Conservation (phyloP, 2,888 invertebrate genomes). For the Yponomeuta cagnagella region DNA sequence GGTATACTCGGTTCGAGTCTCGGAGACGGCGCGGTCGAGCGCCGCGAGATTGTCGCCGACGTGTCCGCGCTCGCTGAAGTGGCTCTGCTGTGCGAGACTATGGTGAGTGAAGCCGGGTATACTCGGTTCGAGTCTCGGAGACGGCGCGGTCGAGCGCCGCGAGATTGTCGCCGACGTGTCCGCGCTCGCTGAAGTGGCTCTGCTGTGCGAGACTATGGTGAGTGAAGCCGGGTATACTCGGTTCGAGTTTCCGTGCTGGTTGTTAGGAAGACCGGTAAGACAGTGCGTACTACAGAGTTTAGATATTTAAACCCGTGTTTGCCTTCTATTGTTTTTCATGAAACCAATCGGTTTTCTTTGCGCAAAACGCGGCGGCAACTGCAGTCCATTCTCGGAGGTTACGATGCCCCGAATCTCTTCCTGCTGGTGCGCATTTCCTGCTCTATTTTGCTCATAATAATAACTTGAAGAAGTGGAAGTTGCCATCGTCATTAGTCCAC, state of each 20-base stretch:
- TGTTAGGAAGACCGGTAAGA: too few species aligned
- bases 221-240: slow-evolving; percentile 25
- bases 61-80: slow-evolving; percentile 87
- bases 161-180: slow-evolving; percentile 92
- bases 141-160: slow-evolving; percentile 87
- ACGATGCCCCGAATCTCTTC: too few species aligned
- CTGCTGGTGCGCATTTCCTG: too few species aligned
- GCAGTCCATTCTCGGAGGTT: too few species aligned
- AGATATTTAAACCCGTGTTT: too few species aligned
- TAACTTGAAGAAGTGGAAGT: too few species aligned
- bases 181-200: slow-evolving; percentile 88
- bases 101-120: slow-evolving; percentile 61
- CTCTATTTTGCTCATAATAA: too few species aligned
- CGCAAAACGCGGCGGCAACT: too few species aligned
- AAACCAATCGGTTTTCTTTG: too few species aligned
- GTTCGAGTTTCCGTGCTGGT: not conserved
- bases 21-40: slow-evolving; percentile 89
- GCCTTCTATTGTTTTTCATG: too few species aligned
- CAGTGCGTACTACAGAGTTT: too few species aligned
- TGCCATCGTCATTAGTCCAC: too few species aligned
- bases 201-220: slow-evolving; percentile 92
- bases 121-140: slow-evolving; percentile 70
- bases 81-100: slow-evolving; percentile 92
- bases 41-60: slow-evolving; percentile 91
- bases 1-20: slow-evolving; percentile 9